Conservation (phyloP, 2,113 vertebrate genomes). For the Sinocyclocheilus anshuiensis region DNA sequence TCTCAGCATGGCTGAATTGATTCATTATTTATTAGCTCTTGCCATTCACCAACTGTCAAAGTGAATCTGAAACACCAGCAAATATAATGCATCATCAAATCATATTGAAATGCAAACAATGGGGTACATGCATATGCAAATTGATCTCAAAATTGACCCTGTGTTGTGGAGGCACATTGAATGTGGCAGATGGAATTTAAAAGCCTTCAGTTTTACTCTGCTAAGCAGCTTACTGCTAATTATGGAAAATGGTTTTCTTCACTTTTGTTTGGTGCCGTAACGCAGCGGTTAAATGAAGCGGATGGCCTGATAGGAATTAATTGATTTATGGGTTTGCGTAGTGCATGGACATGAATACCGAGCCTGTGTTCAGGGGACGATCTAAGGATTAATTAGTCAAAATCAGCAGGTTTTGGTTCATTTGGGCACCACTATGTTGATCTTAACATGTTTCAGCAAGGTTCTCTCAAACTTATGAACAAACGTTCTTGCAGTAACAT, state of each 20-base stretch:
- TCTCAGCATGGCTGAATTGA: constrained; percentile 10
- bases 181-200: constrained; percentile 53
- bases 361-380: constrained; percentile 25
- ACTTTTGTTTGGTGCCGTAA: constrained; percentile 28
- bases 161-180: constrained; percentile 34
- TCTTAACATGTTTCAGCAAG: not conserved
- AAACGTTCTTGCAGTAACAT: too few relatives aligned
- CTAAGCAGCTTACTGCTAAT: constrained; percentile 53
- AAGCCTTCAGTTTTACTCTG: constrained; percentile 42
- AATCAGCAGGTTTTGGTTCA: not conserved
- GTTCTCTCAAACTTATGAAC: too few relatives aligned
- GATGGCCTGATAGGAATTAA: constrained; percentile 48
- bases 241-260: constrained; percentile 51
- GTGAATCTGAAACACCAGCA: constrained; percentile 25
- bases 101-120: constrained; percentile 49
- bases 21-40: constrained; percentile 52
- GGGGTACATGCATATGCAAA: constrained; percentile 34
- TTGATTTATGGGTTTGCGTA: constrained; percentile 49
- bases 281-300: constrained; percentile 43
- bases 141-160: constrained; percentile 41
- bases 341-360: constrained; percentile 26
- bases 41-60: constrained; percentile 46
- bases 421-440: not conserved
- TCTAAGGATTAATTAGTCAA: constrained; percentile 19
- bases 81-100: constrained; percentile 41